Evolutionary conservation across 2,888 invertebrate genomes (phyloP), one percentile per base, ranked within the genome.

Genomic region (Myopa testacea): DNA sequence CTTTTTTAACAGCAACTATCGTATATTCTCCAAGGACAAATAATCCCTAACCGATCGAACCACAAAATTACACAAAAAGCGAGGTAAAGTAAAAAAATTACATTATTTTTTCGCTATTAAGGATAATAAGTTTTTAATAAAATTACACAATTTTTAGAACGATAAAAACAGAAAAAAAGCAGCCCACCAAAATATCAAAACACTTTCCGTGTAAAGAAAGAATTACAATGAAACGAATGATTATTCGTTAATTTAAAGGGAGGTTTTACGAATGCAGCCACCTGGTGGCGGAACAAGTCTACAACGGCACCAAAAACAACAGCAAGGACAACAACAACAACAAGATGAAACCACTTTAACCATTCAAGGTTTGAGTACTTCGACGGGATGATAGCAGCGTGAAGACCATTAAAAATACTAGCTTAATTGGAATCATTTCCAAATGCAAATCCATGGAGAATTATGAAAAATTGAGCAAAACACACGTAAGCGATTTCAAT

Each of bases 401-500:
- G 67, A 40, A 40, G 67, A 40, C 67, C 38, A 37, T 67, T 16
- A 16, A 40, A 60, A 60, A 38, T 60, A 69, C 50, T 8, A 8
- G 6, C 45, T 26, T 60, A 16, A 71, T 71, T 71, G 16, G 40
- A 71, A 71, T n/a, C 55, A 60, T 60, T 71, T 38, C 60, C 34
- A 70, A 71, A 50, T 71, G 71, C 71, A 71, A 71, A 58, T 71
- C 71, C 71, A 71, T 71, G 71, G 71, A 71, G 71, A 71, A 71
- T 71, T 71, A 38, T 71, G 71, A 71, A 71, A 71, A 71, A 71
- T 71, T 37, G 58, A 71, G 58, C 8, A 58, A 38, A 60, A 19
- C 12, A 52, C 16, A 12, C 55, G 55, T 55, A 14, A 26, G 19
- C 60, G 40, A 40, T 58, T 58, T n/a, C 45, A 58, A 19, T 37